A percentile compares a stretch with the other conserved stretches of the same genome.
Conservation (phyloP, 2,888 invertebrate genomes). For the Chrysopilus asiliformis region DNA sequence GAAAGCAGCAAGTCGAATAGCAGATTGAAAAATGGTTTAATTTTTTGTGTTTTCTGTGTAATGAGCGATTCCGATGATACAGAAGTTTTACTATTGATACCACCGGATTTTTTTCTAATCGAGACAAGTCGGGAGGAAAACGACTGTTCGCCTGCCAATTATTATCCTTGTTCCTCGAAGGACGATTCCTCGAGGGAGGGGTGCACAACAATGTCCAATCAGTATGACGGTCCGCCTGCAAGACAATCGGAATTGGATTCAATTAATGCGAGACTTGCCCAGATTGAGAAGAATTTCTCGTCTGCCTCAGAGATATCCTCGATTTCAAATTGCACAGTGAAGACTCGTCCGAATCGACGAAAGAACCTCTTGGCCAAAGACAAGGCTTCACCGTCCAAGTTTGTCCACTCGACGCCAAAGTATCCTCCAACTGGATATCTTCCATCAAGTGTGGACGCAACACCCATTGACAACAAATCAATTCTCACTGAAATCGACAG, state of each 20-base stretch:
- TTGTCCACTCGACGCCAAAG: conserved; percentile 31
- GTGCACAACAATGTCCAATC: conserved; percentile 5
- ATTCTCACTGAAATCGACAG: conserved; percentile 30
- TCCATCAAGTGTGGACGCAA: no score
- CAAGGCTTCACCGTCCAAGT: background rate
- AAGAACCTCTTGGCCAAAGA: no score
- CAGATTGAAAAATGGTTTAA: no score
- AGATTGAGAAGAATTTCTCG: conserved; percentile 22
- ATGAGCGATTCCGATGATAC: conserved; percentile 72
- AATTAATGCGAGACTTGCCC: conserved; percentile 26
- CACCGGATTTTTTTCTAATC: conserved; percentile 58
- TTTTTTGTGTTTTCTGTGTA: conserved; percentile 22
- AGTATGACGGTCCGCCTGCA: background rate
- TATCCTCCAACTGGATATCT: no score
- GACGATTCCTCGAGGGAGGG: background rate
- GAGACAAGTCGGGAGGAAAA: conserved; percentile 8
- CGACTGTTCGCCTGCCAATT: no score
- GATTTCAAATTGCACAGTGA: conserved; percentile 21
- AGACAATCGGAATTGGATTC: conserved; percentile 26
- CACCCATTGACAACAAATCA: conserved; percentile 13
- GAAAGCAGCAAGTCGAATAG: no score
- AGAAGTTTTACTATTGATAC: conserved; percentile 63
- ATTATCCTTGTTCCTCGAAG: no score
- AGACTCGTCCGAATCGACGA: background rate
- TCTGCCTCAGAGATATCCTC: conserved; percentile 29